Base-by-base conservation (phyloP, 2,888 invertebrate species). In the Pharmacophagus antenor region DNA sequence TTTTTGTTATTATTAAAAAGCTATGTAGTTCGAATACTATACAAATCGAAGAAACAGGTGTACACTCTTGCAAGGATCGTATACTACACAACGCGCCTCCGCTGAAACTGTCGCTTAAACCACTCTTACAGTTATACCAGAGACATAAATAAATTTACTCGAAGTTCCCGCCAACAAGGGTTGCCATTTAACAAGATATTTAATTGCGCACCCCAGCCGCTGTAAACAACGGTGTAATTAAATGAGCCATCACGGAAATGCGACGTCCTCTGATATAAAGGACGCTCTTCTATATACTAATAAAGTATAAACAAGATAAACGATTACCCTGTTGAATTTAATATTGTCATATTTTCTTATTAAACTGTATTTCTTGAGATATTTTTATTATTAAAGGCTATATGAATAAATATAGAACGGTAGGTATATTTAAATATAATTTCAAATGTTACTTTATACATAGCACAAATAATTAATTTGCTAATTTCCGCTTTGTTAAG, bases 161-260 rank as follows among this genome's bases (percentile, higher is more conserved):
- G 18, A 31, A 31, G 18, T 44, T 48, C 37, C 7, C 52, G n/a
- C 52, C 18, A 47, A 25, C 31, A 25, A 42, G 54, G 54, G 58
- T 54, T 54, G 54, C 22, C 41, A 42, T 54, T 59, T 49, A 54
- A 54, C 48, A 54, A 53, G 27, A 54, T 53, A 49, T 54, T 54
- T 59, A 59, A 59, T 59, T 59, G 58, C 49, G 41, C 58, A n/a
- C 42, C 37, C 42, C 53, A n/a, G 48, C 54, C 53, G 48, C 48
- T 54, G 54, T 54, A 59, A 59, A 59, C 58, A 59, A 54, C 41
- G 47, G 21, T 21, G 42, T 54, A 54, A 54, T 59, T 59, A 59
- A 59, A 48, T 58, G 58, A 54, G 54, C 53, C 42, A 48, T 49
- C 44, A 27, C 48, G 58, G 54, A 59, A 59, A 54, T 49, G 53